These are phyloP conservation scores for Clepsis dumicolana DNA, from an alignment of 2,888 invertebrate genomes.

Conservation along the genomic window DNA sequence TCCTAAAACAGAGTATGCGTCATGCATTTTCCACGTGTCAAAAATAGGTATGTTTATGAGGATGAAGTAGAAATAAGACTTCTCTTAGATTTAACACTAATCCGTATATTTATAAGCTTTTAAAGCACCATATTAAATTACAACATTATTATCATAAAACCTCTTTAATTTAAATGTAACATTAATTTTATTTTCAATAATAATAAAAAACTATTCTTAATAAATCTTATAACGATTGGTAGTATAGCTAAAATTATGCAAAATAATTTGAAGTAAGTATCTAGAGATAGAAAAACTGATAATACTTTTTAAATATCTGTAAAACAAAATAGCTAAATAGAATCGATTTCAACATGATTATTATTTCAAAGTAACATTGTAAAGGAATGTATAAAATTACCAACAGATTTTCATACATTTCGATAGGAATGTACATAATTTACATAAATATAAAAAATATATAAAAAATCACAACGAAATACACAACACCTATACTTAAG, in stretches of 20 bases:
- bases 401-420: slow-evolving; percentile 3
- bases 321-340: slow-evolving; percentile 6
- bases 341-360: slow-evolving; percentile 2
- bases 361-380: slow-evolving; percentile 4
- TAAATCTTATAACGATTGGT: slow-evolving; percentile 18
- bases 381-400: slow-evolving; percentile 34
- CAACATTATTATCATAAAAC: slow-evolving; percentile 63
- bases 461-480: slow-evolving; percentile 27
- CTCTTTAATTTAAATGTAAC: slow-evolving; percentile 67
- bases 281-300: slow-evolving; percentile 7
- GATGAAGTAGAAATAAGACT: not conserved
- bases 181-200: slow-evolving; percentile 49
- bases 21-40: not conserved
- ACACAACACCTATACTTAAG: slow-evolving; percentile 34
- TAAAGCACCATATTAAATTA: slow-evolving; percentile 77
- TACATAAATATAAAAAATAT: slow-evolving; percentile 17
- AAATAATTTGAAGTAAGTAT: slow-evolving; percentile 10
- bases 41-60: not conserved
- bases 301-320: slow-evolving; percentile 7
- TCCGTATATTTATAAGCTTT: slow-evolving; percentile 56
- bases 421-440: slow-evolving; percentile 38
- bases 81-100: not conserved
- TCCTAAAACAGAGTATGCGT: not conserved
- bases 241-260: slow-evolving; percentile 18
- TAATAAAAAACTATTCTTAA: slow-evolving; percentile 1